Conservation (phyloP, 2,113 vertebrate species). For the Pseudorasbora parva region DNA sequence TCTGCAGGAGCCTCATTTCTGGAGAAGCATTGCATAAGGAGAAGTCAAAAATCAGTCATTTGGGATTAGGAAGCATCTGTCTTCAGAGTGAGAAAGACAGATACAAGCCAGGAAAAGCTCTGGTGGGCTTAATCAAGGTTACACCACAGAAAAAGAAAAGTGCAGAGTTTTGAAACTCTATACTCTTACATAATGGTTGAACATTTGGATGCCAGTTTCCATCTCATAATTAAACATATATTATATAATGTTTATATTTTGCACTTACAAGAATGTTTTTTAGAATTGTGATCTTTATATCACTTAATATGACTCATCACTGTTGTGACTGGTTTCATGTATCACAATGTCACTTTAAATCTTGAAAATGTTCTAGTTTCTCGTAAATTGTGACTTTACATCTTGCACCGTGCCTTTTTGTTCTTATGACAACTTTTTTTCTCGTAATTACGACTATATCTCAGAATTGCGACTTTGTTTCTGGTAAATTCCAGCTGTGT, state of each 20-base stretch:
- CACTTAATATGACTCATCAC: background rate
- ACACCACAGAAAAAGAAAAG: background rate
- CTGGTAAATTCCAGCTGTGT: no score
- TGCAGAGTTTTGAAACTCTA: background rate
- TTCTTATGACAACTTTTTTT: background rate
- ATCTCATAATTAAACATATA: background rate
- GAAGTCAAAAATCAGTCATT: constrained; percentile 3
- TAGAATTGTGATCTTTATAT: background rate
- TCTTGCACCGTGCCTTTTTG: background rate
- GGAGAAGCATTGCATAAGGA: background rate
- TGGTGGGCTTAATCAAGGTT: background rate
- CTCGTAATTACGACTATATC: background rate
- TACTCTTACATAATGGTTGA: background rate
- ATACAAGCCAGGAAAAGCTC: constrained; percentile 1
- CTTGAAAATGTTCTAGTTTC: no score
- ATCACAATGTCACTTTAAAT: background rate
- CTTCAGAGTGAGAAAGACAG: background rate
- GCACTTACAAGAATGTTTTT: background rate
- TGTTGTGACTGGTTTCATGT: background rate
- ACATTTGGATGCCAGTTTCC: background rate
- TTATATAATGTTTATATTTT: background rate
- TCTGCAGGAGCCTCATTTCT: background rate
- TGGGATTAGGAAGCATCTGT: background rate
- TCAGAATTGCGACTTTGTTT: no score
- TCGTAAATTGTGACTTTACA: background rate